phyloP scores from a whole-genome alignment of 2,113 vertebrate genomes.

The Cardinalis cardinalis region DNA sequence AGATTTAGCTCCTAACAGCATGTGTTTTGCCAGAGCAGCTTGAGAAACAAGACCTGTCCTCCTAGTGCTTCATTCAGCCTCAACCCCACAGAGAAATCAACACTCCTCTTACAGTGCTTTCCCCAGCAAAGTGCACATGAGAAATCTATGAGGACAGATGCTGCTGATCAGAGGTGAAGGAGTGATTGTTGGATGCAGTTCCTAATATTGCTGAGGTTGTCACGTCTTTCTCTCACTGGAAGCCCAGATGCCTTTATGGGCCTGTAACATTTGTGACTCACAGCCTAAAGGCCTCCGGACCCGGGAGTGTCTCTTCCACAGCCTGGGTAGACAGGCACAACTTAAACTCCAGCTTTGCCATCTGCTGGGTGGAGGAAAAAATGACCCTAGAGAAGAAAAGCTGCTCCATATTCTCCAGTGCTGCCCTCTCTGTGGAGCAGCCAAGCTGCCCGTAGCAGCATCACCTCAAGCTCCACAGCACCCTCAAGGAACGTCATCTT shows the following conservation, averaged over 20 bases:
- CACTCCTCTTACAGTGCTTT: not conserved
- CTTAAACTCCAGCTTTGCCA: not conserved
- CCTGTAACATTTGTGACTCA: not conserved
- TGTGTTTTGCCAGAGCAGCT: not conserved
- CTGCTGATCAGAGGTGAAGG: not conserved
- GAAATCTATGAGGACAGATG: not conserved
- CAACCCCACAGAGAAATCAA: not conserved
- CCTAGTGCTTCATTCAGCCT: not conserved
- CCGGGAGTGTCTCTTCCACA: not conserved
- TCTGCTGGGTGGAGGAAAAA: not conserved
- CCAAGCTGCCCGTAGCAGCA: too few relatives aligned
- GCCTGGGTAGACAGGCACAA: not conserved
- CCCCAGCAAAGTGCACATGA: not conserved
- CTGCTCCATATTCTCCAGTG: not conserved
- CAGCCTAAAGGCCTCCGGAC: fast-evolving
- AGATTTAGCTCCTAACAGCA: not conserved
- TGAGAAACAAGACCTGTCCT: not conserved
- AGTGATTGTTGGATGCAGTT: not conserved
- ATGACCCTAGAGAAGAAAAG: not conserved
- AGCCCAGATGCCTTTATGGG: not conserved
- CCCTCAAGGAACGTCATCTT: fast-evolving
- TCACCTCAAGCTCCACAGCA: not conserved
- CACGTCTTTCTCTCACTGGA: not conserved
- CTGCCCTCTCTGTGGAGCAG: not conserved
- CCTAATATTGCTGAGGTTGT: not conserved